A percentile compares a stretch with the other conserved stretches of the same genome.
These are phyloP conservation scores for Bombus pyrosoma DNA, from an alignment of 1,140 invertebrate species.

Conservation along the genomic window DNA sequence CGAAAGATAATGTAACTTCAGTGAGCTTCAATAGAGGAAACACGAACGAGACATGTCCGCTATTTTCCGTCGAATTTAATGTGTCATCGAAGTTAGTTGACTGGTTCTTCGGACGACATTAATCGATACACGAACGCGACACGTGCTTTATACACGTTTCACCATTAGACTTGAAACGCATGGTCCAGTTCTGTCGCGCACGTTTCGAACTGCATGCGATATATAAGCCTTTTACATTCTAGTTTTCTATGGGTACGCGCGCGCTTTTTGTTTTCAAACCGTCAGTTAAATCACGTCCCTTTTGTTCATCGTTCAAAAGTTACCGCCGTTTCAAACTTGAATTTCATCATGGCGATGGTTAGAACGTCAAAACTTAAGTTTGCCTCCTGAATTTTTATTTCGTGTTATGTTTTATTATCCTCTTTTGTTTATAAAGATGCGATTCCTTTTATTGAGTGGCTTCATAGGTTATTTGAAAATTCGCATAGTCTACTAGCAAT, in stretches of 20 bases:
- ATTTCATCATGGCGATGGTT: neutral
- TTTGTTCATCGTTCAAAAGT: slow-evolving; percentile 26
- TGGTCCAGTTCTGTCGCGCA: slow-evolving; percentile 65
- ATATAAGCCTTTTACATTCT: neutral
- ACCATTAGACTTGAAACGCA: slow-evolving; percentile 58
- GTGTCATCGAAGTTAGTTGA: slow-evolving; percentile 46
- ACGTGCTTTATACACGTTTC: slow-evolving; percentile 54
- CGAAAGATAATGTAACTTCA: slow-evolving; percentile 1
- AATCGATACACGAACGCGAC: slow-evolving; percentile 64
- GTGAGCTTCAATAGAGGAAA: neutral
- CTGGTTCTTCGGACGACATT: slow-evolving; percentile 38
- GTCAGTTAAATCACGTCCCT: slow-evolving; percentile 36
- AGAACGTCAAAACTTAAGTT: neutral
- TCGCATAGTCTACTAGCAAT: neutral
- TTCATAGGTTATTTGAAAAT: neutral
- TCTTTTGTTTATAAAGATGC: neutral
- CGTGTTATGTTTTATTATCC: neutral
- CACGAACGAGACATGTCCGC: neutral
- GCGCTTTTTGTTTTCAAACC: slow-evolving; percentile 32
- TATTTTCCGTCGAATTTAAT: slow-evolving; percentile 36
- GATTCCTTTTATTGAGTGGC: neutral
- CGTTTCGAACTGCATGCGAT: slow-evolving; percentile 26
- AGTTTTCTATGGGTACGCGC: slow-evolving; percentile 29
- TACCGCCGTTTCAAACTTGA: slow-evolving; percentile 8
- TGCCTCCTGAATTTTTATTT: neutral